A percentile compares a stretch with the other conserved stretches of the same genome.
These are phyloP conservation scores for Neoarius graeffei DNA, from an alignment of 2,113 vertebrate genomes.

Conservation along the genomic window DNA sequence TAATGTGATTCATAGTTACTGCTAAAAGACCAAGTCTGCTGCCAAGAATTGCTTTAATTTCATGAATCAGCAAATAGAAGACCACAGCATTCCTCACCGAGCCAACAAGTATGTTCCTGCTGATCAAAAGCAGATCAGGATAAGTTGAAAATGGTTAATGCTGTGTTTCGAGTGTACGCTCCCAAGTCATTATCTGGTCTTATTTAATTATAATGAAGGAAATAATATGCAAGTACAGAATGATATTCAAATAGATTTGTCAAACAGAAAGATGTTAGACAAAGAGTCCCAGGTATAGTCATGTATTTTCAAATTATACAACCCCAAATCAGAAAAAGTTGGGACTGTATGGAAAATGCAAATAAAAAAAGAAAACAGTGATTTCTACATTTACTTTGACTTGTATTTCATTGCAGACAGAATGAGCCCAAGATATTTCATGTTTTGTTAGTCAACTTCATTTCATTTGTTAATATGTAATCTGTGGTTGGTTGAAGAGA, in stretches of 20 bases:
- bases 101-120: background rate
- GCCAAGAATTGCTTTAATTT: background rate
- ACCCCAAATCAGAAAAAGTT: too few species aligned
- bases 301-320: background rate
- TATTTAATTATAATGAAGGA: background rate
- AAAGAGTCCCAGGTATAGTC: background rate
- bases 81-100: background rate
- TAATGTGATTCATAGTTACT: background rate
- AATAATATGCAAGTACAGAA: background rate
- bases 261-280: background rate
- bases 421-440: too few species aligned
- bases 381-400: too few species aligned
- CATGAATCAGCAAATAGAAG: background rate
- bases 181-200: background rate
- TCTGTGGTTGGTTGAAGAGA: too few species aligned
- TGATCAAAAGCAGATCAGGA: background rate
- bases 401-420: too few species aligned
- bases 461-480: too few species aligned
- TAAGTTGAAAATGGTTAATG: background rate
- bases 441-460: too few species aligned
- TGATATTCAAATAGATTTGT: too few species aligned
- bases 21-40: background rate
- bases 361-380: too few species aligned
- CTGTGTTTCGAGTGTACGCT: background rate
- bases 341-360: too few species aligned